Evolutionary conservation across 2,888 invertebrate genomes (phyloP).

Genomic region (Drosophila percnosoma): DNA sequence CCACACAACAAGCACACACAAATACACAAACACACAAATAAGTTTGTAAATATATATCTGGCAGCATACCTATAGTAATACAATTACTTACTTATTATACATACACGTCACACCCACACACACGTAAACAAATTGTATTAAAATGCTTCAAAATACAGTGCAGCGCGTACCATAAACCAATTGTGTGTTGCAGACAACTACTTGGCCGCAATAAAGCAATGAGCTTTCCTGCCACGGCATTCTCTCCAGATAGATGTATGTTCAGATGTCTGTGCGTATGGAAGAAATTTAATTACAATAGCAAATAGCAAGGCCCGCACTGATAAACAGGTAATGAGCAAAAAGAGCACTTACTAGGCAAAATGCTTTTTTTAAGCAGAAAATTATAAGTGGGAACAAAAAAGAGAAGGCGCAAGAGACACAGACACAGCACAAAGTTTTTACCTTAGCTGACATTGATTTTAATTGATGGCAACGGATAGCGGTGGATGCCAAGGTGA

Average conservation of each 20-base stretch:
- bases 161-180: conserved; percentile 6
- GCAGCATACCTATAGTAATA: conserved; percentile 26
- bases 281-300: conserved; percentile 59
- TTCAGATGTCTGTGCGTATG: conserved; percentile 6
- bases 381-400: conserved; percentile 46
- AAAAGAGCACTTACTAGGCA: conserved; percentile 59
- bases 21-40: conserved; percentile 13
- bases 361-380: conserved; percentile 36
- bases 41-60: conserved; percentile 39
- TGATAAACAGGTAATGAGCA: conserved; percentile 52
- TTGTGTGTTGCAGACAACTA: neutral
- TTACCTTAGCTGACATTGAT: conserved; percentile 61
- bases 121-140: conserved; percentile 23
- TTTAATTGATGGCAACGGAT: conserved; percentile 67
- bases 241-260: conserved; percentile 1
- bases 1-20: conserved; percentile 16
- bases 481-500: conserved; percentile 33
- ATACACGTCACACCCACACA: neutral
- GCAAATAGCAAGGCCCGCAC: conserved; percentile 26
- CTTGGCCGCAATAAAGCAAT: conserved; percentile 42
- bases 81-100: conserved; percentile 19
- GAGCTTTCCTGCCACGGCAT: conserved; percentile 36
- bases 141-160: conserved; percentile 18
- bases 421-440: conserved; percentile 2
- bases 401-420: neutral